These are phyloP conservation scores for Acromyrmex heyeri DNA, from an alignment of 1,140 invertebrate genomes.

Conservation along the genomic window DNA sequence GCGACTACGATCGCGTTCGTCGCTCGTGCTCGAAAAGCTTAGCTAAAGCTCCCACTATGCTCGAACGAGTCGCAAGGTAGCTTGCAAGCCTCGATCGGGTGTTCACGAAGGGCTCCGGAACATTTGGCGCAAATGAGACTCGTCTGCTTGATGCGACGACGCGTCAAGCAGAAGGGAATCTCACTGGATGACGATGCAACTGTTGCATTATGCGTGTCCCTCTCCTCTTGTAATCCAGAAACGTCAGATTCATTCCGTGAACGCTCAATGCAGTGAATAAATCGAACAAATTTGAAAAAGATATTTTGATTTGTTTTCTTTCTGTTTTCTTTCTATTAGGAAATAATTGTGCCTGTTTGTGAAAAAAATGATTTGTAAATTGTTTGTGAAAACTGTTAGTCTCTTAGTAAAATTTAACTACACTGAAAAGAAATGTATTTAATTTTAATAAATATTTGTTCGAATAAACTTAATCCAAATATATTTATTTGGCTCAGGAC, in stretches of 20 bases:
- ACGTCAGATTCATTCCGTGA: neutral
- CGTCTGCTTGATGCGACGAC: slow-evolving; percentile 15
- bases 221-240: slow-evolving; percentile 5
- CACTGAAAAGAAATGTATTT: too few species aligned
- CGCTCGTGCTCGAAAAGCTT: slow-evolving; percentile 79
- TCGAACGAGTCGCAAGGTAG: slow-evolving; percentile 39
- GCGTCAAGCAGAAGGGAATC: slow-evolving; percentile 16
- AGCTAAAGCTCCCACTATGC: slow-evolving; percentile 70
- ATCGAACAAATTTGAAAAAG: neutral
- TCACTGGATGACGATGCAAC: slow-evolving; percentile 38
- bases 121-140: slow-evolving; percentile 49
- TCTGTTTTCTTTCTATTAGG: neutral
- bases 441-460: too few species aligned
- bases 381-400: neutral
- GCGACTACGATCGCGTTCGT: slow-evolving; percentile 77
- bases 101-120: slow-evolving; percentile 23
- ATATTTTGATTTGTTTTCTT: neutral
- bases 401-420: neutral
- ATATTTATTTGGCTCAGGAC: too few species aligned
- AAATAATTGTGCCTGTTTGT: neutral
- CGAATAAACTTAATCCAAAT: too few species aligned
- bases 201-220: slow-evolving; percentile 24
- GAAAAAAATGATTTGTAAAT: neutral
- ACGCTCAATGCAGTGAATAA: neutral
- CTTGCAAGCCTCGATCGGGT: slow-evolving; percentile 2